Conservation (phyloP, 2,888 invertebrate genomes). For the Conus canariensis region DNA sequence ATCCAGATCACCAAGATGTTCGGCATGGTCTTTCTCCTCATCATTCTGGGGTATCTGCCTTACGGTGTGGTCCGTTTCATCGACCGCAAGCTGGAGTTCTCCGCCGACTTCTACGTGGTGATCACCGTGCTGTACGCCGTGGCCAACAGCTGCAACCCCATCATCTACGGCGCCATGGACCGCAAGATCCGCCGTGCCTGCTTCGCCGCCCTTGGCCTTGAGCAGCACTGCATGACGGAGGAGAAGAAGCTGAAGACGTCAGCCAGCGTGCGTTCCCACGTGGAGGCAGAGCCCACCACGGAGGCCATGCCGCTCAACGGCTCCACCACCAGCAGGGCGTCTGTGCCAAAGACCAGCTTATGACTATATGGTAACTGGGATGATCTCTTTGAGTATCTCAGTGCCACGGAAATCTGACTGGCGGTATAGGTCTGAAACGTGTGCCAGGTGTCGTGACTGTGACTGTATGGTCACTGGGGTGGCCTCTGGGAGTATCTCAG, state of each 20-base stretch:
- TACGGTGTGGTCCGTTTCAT: conserved; percentile 75
- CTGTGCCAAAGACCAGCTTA: conserved; percentile 23
- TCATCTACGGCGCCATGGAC: conserved; percentile 77
- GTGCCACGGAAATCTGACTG: neutral
- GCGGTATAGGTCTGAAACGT: neutral
- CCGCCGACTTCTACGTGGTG: conserved; percentile 75
- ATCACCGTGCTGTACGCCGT: conserved; percentile 76
- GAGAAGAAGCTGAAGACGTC: conserved; percentile 51
- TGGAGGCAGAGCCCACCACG: conserved; percentile 49
- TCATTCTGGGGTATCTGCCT: conserved; percentile 75
- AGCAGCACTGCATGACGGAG: conserved; percentile 53
- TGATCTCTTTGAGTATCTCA: conserved; percentile 42
- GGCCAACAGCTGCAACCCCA: conserved; percentile 75
- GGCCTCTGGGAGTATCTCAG: too few relatives aligned
- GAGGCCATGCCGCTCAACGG: conserved; percentile 57
- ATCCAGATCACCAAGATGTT: conserved; percentile 79
- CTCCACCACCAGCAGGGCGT: conserved; percentile 14
- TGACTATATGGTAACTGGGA: conserved; percentile 49
- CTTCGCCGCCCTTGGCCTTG: conserved; percentile 64
- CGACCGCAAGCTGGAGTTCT: conserved; percentile 69
- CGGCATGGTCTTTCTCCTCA: conserved; percentile 76
- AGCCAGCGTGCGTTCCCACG: conserved; percentile 50
- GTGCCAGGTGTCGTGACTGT: neutral
- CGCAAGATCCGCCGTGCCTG: conserved; percentile 72
- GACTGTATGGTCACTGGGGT: too few relatives aligned